Evolutionary conservation across 2,113 vertebrate genomes (phyloP).

Genomic region (Triplophysa tibetana): DNA sequence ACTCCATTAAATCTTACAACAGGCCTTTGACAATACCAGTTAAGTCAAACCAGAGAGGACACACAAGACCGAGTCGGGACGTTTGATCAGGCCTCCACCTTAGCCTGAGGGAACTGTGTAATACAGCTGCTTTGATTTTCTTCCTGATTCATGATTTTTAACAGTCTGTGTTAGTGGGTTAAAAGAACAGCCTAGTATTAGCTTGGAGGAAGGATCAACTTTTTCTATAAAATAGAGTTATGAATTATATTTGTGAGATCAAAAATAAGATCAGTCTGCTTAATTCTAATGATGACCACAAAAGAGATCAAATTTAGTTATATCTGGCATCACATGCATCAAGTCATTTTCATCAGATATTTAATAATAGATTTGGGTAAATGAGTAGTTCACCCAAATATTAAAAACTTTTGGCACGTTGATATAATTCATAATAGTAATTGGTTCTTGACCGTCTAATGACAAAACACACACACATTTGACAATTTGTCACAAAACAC

Average conservation of each 20-base stretch:
- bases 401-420: too few species aligned
- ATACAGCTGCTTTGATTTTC: constrained; percentile 26
- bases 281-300: too few species aligned
- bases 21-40: constrained; percentile 11
- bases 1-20: constrained; percentile 32
- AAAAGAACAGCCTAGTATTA: constrained; percentile 1
- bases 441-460: too few species aligned
- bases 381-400: too few species aligned
- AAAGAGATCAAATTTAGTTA: too few species aligned
- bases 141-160: constrained; percentile 34
- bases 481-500: too few species aligned
- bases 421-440: too few species aligned
- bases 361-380: too few species aligned
- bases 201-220: not conserved
- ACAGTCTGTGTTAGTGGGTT: constrained; percentile 4
- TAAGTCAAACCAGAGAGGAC: constrained; percentile 49
- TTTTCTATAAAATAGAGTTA: not conserved
- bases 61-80: constrained; percentile 40
- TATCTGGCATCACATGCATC: too few species aligned
- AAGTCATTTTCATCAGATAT: too few species aligned
- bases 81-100: constrained; percentile 37
- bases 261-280: not conserved
- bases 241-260: not conserved
- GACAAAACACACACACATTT: too few species aligned
- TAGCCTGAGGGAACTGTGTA: constrained; percentile 17